Evolutionary conservation across 2,113 vertebrate genomes (phyloP).

Genomic region (Numenius arquata): DNA sequence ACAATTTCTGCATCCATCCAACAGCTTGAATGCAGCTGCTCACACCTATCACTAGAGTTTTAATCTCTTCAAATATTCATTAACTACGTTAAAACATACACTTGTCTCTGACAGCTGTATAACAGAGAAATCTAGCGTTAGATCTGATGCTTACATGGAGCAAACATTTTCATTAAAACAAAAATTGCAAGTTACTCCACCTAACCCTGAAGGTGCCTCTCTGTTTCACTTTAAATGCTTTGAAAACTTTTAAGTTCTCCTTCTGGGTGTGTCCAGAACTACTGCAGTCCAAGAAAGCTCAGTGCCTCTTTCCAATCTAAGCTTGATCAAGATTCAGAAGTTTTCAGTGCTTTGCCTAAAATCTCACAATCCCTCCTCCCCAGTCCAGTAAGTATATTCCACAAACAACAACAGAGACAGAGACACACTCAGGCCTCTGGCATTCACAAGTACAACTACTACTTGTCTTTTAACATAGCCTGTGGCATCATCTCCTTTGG

Average conservation of each 20-base stretch:
- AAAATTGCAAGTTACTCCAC: neutral
- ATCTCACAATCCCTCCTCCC: neutral
- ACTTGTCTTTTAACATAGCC: neutral
- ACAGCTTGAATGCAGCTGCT: neutral
- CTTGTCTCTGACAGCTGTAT: neutral
- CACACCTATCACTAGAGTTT: neutral
- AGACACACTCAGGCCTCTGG: neutral
- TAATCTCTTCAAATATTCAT: neutral
- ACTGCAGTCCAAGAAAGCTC: neutral
- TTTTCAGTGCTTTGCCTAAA: neutral
- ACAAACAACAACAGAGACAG: fast-evolving
- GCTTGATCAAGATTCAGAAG: neutral
- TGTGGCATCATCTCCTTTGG: neutral
- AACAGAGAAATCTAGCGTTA: neutral
- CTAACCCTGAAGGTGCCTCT: slow-evolving; percentile 28
- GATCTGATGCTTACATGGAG: neutral
- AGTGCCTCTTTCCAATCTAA: neutral
- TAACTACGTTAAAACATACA: neutral
- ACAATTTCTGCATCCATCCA: neutral
- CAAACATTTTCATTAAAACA: neutral
- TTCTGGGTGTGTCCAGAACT: neutral
- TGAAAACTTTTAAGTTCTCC: neutral
- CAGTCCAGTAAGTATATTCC: neutral
- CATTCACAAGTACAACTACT: neutral
- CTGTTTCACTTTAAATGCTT: neutral